phyloP scores from a whole-genome alignment of 2,888 invertebrate species.

The Cryptops parisi region DNA sequence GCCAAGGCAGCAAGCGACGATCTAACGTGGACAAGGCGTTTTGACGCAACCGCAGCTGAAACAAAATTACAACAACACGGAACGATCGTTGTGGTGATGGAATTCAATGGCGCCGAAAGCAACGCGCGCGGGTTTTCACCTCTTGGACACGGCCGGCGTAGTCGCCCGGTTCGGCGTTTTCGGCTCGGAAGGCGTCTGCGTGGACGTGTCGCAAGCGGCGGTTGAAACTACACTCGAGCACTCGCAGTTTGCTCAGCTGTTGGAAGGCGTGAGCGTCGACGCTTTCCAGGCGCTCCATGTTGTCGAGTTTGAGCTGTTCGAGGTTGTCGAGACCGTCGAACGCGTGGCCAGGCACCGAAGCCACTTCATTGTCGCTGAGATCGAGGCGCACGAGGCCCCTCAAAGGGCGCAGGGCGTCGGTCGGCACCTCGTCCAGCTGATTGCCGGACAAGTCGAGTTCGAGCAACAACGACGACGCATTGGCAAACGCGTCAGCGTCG shows the following conservation, averaged over 20 bases:
- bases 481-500: slow-evolving; percentile 16
- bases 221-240: slow-evolving; percentile 17
- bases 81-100: background rate
- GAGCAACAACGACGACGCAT: slow-evolving; percentile 14
- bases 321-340: slow-evolving; percentile 10
- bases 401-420: slow-evolving; percentile 18
- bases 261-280: slow-evolving; percentile 17
- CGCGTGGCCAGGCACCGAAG: background rate
- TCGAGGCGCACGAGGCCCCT: slow-evolving; percentile 14
- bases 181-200: slow-evolving; percentile 14
- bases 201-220: slow-evolving; percentile 15
- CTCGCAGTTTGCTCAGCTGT: slow-evolving; percentile 11
- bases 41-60: slow-evolving; percentile 14
- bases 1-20: slow-evolving; percentile 9
- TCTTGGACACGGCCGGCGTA: background rate
- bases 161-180: background rate
- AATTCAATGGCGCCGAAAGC: slow-evolving; percentile 9
- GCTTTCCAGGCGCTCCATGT: slow-evolving; percentile 15
- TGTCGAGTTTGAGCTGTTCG: slow-evolving; percentile 17
- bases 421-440: slow-evolving; percentile 18
- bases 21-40: slow-evolving; percentile 12
- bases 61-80: background rate
- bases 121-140: background rate
- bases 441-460: slow-evolving; percentile 19
- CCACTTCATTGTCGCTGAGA: slow-evolving; percentile 18